Conservation (phyloP, 92 coral and sea anemone genomes). For the Bergia sp. region DNA sequence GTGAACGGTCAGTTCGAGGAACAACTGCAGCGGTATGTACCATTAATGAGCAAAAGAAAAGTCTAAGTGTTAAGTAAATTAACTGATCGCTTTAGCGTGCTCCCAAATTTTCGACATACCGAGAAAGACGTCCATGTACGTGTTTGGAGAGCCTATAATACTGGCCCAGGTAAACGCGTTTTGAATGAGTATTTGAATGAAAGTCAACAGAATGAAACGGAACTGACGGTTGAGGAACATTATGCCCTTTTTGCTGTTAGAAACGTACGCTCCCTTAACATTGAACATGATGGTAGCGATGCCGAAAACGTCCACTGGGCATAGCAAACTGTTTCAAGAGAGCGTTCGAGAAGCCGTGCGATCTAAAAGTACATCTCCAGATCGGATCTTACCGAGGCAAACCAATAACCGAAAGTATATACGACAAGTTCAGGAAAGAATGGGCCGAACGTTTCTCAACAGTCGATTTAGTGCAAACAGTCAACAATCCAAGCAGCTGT, state of each 20-base stretch:
- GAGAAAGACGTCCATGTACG: too few relatives aligned
- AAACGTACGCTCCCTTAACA: not conserved
- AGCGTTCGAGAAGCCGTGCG: slow-evolving; percentile 14
- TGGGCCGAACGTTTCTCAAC: slow-evolving; percentile 56
- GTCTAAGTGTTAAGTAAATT: too few relatives aligned
- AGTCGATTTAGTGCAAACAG: slow-evolving; percentile 16
- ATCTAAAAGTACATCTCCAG: slow-evolving; percentile 46
- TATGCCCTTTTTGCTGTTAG: not conserved
- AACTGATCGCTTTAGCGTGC: not conserved
- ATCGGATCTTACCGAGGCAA: slow-evolving; percentile 42
- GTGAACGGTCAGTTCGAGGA: not conserved
- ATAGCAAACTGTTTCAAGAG: not conserved
- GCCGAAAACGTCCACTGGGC: not conserved
- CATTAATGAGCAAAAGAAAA: too few relatives aligned
- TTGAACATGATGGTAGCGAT: not conserved
- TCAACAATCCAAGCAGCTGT: not conserved
- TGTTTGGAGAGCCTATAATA: slow-evolving; percentile 55
- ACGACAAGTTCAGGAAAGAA: slow-evolving; percentile 45
- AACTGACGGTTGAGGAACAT: not conserved
- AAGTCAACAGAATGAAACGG: too few relatives aligned
- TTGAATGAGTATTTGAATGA: slow-evolving; percentile 7
- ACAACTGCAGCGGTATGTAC: not conserved
- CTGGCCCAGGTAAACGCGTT: slow-evolving; percentile 54
- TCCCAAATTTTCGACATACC: not conserved
- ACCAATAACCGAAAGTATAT: slow-evolving; percentile 30